Percentiles rank a stretch among this genome's conserved stretches.
phyloP scores from a whole-genome alignment of 64 coral and sea anemone species.

The Orbicella faveolata region DNA sequence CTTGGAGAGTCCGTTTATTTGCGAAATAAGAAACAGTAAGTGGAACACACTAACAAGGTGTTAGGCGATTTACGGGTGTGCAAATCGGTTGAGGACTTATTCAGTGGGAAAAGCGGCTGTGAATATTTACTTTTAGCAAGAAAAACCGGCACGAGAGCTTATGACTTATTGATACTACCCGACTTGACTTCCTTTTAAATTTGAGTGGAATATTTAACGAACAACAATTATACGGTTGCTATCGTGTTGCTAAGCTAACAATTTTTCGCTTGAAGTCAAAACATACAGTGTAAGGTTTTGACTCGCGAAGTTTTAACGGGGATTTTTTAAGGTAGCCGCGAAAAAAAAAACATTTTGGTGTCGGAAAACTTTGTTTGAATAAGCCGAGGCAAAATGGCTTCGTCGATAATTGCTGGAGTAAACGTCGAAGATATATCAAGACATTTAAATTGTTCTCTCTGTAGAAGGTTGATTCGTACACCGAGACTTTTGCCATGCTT shows the following conservation, averaged over 20 bases:
- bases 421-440: conserved; percentile 82
- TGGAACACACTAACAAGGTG: background rate
- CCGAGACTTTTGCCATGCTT: conserved; percentile 86
- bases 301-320: background rate
- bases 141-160: background rate
- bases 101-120: background rate
- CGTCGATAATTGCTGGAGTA: conserved; percentile 72
- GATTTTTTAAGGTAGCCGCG: background rate
- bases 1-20: background rate
- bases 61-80: background rate
- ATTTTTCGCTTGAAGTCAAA: background rate
- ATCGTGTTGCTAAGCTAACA: conserved; percentile 39
- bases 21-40: background rate
- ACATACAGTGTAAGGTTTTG: background rate
- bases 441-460: conserved; percentile 77
- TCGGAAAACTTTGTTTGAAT: background rate
- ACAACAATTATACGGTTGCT: background rate
- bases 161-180: conserved; percentile 13
- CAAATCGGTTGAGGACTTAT: background rate
- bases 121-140: no score
- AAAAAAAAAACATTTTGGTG: background rate
- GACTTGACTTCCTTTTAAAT: conserved; percentile 2
- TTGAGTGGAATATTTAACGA: conserved; percentile 33
- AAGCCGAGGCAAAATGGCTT: conserved; percentile 53
- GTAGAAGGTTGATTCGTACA: conserved; percentile 71